Base-by-base conservation (phyloP, 1,140 invertebrate species). In the Ceratina australensis region DNA sequence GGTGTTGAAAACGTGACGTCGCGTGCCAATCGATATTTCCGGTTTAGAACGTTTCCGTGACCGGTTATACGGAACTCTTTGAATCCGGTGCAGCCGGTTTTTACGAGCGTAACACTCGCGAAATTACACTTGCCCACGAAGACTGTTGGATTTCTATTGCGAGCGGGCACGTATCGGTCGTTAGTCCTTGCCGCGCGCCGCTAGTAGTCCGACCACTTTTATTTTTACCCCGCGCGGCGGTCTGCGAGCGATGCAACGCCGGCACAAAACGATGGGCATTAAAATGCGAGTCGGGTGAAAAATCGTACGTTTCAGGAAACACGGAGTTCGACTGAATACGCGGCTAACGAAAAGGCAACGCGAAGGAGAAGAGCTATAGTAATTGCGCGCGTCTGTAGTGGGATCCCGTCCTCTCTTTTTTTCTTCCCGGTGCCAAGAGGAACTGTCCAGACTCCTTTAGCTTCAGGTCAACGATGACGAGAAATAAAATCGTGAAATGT, bases 91-190 rank as follows among this genome's bases (percentile, higher is more conserved):
- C 57, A 28, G 16, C 3, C 16, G 18, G 16, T 20, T 72, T 65
- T 47, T 56, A 47, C 50, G 16, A 65, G 61, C 61, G 60, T 33
- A 24, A 60, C 63, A 26, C 16, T 67, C 16, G 33, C 18, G 13
- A 72, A 81, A 82, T 61, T 72, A 42, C 13, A 20, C 65, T 52
- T 33, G 18, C 16, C 63, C 26, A 50, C 24, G 8, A 33, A 67
- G 49, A 13, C 52, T 49, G 26, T 47, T 42, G 68, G 47, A 26
- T 20, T 64, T 22, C 22, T 7, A 57, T 26, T 13, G 24, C 61
- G 24, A 15, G 22, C 8, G 33, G 16, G 49, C 78, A 82, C 78
- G 72, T 77, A 67, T 71, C 50, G 33, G 54, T 16, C 78, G 24
- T 82, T 77, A 15, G 28, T 72, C 24, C 22, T 24, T 12, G 13